Base-by-base conservation (phyloP, 2,113 vertebrate genomes). In the Cygnus buccinator region DNA sequence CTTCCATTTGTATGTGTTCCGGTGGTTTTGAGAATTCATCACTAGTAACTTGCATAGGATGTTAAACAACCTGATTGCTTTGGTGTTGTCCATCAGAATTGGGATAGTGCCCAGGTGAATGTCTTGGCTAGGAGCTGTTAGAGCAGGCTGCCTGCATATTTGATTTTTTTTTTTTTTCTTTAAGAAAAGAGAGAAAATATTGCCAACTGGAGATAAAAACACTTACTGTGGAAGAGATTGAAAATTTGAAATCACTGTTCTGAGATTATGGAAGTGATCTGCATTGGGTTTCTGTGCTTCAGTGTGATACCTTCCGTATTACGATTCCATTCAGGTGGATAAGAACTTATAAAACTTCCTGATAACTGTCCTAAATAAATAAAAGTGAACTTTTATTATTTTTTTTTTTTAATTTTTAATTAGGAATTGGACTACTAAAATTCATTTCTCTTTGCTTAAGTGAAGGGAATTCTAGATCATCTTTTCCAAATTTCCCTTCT, bases 41-140 rank as follows among this genome's bases (percentile, higher is more conserved):
- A 77, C 62, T 23, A 84, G 76, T 65, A 68, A 72, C 92, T 92
- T 92, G 74, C 87, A 87, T 65, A 68, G 50, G 74, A 75, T 82
- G 58, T 37, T 91, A 61, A 92, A 81, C 39, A 65, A 22, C 23
- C 59, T 52, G 73, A 78, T 61, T 71, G 65, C 84, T 84, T 48
- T 72, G 50, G 74, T 82, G 70, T n/a, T 11, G 4, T 67, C 35
- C 80, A n/a, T 91, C 21, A 13, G 58, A 79, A 52, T 63, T 54
- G 67, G 62, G 84, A 81, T 72, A 61, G 84, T 46, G 18, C 61
- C 46, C 48, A 66, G 66, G 77, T 83, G 81, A 94, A n/a, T 37
- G 41, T 57, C 46, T 52, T 8, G 8, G 12, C 13, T 65, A 17
- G 3, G 37, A 54, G 44, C 35, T 95, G 66, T 75, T 91, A 7